These are phyloP conservation scores for Stenolophus ochropezus DNA, from an alignment of 2,888 invertebrate species.

Conservation along the genomic window DNA sequence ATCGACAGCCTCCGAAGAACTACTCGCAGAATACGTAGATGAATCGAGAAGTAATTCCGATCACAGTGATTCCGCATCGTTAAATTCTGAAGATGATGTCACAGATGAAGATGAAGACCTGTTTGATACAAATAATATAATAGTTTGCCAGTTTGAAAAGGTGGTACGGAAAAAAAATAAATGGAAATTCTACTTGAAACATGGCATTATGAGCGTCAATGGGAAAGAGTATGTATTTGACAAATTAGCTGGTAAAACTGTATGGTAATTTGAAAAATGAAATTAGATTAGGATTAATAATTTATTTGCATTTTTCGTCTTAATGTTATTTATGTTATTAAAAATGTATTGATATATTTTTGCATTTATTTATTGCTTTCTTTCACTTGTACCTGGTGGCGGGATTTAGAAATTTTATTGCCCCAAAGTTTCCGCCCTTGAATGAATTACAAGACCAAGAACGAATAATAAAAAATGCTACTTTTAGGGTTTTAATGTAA, in stretches of 20 bases:
- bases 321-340: no score
- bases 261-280: slow-evolving; percentile 84
- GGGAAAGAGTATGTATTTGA: slow-evolving; percentile 99
- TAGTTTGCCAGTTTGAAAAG: slow-evolving; percentile 99
- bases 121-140: slow-evolving; percentile 99
- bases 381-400: no score
- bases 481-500: no score
- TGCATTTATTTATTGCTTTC: no score
- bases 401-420: no score
- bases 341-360: no score
- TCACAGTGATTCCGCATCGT: slow-evolving; percentile 83
- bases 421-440: no score
- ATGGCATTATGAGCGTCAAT: slow-evolving; percentile 99
- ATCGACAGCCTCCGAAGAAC: slow-evolving; percentile 74
- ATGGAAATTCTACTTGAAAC: slow-evolving; percentile 99
- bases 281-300: no score
- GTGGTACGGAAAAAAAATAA: slow-evolving; percentile 98
- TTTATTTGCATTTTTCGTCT: no score
- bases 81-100: slow-evolving; percentile 98
- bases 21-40: slow-evolving; percentile 78
- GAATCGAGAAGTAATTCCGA: slow-evolving; percentile 70
- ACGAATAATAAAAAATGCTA: no score
- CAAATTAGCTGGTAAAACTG: slow-evolving; percentile 98
- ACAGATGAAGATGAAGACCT: slow-evolving; percentile 96
- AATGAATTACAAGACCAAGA: no score